Base-by-base conservation (phyloP, 2,113 vertebrate species). In the Aegotheles bennettii region DNA sequence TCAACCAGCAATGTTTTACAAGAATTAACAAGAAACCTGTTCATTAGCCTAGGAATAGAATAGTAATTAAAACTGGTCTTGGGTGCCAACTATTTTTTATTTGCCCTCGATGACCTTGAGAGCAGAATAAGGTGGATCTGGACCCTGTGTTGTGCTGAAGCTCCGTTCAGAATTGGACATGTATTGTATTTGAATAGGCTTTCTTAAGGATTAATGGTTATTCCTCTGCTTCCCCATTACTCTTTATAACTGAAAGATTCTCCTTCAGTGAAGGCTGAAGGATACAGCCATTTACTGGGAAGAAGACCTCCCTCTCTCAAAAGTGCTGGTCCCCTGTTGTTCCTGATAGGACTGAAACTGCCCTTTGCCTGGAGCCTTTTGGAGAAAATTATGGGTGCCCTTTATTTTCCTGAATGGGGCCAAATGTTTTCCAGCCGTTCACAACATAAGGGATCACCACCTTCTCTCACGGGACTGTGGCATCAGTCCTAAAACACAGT, bases 231-330 rank as follows among this genome's bases (percentile, higher is more conserved):
- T 93, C 31, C 82, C 85, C 82, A 65, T 88, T 50, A 69, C 21
- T 88, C 85, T 91, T 83, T 36, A 11, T 76, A 90, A 76, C 67
- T 40, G 78, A 56, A 56, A 71, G 28, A 69, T 48, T 91, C 61
- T 78, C 61, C 84, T 85, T 68, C 78, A 73, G 48, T 16, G 67
- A 75, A 94, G 43, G 78, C 48, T 90, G 93, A 91, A 94, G 93
- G 95, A 89, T 93, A 16, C 28, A 84, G 18, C 9, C 21, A 84
- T 43, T 91, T 35, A 51, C 40, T 31, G 36, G 33, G 65, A 75
- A 51, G 48, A 71, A 73, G 60, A 69, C 19, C 10, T 94, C 7
- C 50, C 31, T 64, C 28, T 43, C 50, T 90, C 40, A 54, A 19
- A 69, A 53, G n/a, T 23, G 16, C n/a, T 18, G 13, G 11, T 70